Evolutionary conservation across 2,888 invertebrate species (phyloP).

Genomic region (Epinotia demarniana): DNA sequence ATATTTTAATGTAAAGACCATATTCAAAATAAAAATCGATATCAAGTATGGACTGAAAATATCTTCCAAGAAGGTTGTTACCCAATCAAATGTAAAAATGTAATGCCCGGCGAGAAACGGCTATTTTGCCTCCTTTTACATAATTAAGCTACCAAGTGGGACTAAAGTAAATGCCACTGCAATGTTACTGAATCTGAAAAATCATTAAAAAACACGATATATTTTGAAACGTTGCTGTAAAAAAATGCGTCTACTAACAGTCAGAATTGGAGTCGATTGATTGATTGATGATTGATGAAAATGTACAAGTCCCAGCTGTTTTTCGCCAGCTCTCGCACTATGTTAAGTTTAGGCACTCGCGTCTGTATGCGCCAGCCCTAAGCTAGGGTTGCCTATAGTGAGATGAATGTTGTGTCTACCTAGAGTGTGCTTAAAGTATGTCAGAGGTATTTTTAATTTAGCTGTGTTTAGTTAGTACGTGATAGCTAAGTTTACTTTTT

Average conservation of each 20-base stretch:
- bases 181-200: not conserved
- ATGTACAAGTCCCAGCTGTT: not conserved
- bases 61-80: slow-evolving; percentile 43
- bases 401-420: slow-evolving; percentile 37
- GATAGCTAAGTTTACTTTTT: not conserved
- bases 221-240: not conserved
- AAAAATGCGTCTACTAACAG: not conserved
- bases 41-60: slow-evolving; percentile 43
- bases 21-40: slow-evolving; percentile 64
- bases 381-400: slow-evolving; percentile 39
- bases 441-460: not conserved
- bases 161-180: not conserved
- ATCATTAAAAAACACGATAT: not conserved
- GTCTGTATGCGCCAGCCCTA: slow-evolving; percentile 11
- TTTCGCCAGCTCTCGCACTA: slow-evolving; percentile 28
- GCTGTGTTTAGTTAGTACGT: not conserved
- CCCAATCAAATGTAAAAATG: slow-evolving; percentile 13
- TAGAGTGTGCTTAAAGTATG: slow-evolving; percentile 29
- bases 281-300: not conserved
- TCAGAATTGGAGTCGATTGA: not conserved
- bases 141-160: not conserved
- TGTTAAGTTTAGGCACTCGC: slow-evolving; percentile 15
- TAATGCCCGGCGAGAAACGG: slow-evolving; percentile 11
- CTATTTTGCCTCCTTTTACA: not conserved
- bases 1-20: slow-evolving; percentile 63